Conservation (phyloP, 2,797 vertebrate genomes). For the Allobates femoralis region DNA sequence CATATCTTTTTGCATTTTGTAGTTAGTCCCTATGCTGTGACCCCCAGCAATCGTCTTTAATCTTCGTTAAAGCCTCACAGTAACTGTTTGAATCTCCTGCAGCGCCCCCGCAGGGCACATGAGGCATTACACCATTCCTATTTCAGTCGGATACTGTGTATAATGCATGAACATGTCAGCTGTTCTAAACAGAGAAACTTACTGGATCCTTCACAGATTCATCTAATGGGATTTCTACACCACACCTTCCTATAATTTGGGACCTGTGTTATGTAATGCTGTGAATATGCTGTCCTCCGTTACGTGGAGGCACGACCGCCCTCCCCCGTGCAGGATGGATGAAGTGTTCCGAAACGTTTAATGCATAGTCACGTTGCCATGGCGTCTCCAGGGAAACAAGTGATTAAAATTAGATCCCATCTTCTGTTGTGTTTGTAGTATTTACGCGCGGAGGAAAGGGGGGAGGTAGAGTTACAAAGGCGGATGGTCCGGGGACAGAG, state of each 20-base stretch:
- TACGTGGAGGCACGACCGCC: not conserved
- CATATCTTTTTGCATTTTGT: not conserved
- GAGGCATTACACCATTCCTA: not conserved
- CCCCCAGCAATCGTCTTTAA: not conserved
- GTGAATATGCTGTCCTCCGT: not conserved
- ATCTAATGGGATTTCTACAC: not conserved
- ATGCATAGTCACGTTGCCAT: conserved; percentile 87
- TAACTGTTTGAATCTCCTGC: not conserved
- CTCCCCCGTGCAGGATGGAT: not conserved
- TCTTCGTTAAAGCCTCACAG: not conserved
- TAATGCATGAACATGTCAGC: not conserved
- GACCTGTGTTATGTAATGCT: not conserved
- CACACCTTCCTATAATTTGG: not conserved
- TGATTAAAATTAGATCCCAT: conserved; percentile 85
- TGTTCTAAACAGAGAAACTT: not conserved
- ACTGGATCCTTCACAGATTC: too few species aligned
- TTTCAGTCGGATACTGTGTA: not conserved
- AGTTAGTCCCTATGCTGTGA: not conserved
- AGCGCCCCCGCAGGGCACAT: not conserved
- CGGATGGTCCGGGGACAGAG: not conserved
- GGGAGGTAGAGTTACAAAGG: not conserved
- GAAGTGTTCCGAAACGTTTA: conserved; percentile 66
- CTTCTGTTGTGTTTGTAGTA: conserved; percentile 61
- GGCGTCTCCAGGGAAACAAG: conserved; percentile 89
- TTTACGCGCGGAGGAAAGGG: not conserved